phyloP scores from a whole-genome alignment of 2,797 vertebrate genomes.

The Neostethus bicornis region DNA sequence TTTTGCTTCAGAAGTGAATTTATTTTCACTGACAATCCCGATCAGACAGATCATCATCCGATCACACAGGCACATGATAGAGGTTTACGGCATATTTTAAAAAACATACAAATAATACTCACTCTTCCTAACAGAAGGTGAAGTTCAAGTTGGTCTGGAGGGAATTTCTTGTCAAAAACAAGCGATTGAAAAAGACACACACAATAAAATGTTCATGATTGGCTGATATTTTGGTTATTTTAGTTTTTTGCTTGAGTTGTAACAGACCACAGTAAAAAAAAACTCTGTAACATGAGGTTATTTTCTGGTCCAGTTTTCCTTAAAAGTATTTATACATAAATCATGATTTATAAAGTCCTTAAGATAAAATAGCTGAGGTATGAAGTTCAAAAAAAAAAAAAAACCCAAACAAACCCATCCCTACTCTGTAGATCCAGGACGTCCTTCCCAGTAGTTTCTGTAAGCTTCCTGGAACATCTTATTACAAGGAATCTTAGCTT shows the following conservation, averaged over 20 bases:
- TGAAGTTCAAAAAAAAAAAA: slow-evolving; percentile 21
- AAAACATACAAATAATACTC: slow-evolving; percentile 20
- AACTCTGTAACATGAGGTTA: slow-evolving; percentile 1
- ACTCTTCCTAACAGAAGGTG: background rate
- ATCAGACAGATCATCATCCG: slow-evolving; percentile 15
- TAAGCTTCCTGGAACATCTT: slow-evolving; percentile 90
- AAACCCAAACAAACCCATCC: slow-evolving; percentile 1
- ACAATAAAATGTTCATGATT: slow-evolving; percentile 3
- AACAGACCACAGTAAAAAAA: slow-evolving; percentile 13
- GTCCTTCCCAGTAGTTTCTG: slow-evolving; percentile 81
- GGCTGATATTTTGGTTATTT: background rate
- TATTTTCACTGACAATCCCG: slow-evolving; percentile 35
- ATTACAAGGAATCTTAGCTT: slow-evolving; percentile 87
- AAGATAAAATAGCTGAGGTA: slow-evolving; percentile 7
- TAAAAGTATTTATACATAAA: background rate
- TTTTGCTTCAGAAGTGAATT: slow-evolving; percentile 29
- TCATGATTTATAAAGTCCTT: no score
- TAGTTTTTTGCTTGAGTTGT: background rate
- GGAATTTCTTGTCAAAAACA: slow-evolving; percentile 2
- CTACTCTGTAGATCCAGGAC: background rate
- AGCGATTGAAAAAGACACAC: slow-evolving; percentile 16
- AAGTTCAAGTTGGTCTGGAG: slow-evolving; percentile 11
- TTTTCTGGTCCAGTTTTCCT: background rate
- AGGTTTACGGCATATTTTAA: slow-evolving; percentile 21
- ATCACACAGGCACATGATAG: slow-evolving; percentile 22